Conservation (phyloP, 2,797 vertebrate genomes). For the Pantherophis alleghaniensis region DNA sequence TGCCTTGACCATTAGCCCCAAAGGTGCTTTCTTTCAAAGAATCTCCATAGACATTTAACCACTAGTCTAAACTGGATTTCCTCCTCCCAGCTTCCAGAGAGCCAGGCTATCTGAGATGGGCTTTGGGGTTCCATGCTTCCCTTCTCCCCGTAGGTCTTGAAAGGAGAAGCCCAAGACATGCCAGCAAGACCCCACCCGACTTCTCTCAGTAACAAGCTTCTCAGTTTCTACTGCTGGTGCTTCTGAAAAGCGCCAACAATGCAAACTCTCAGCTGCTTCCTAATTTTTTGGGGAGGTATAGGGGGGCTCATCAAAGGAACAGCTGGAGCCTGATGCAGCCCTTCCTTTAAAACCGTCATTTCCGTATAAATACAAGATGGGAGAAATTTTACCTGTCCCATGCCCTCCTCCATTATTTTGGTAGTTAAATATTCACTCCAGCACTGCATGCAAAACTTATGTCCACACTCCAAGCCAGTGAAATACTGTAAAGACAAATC, state of each 20-base stretch:
- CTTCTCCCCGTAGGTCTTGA: neutral
- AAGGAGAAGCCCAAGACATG: neutral
- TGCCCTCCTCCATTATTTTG: constrained; percentile 99
- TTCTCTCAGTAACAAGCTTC: neutral
- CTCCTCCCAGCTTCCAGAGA: neutral
- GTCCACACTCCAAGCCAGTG: constrained; percentile 98
- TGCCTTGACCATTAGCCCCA: neutral
- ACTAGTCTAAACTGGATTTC: neutral
- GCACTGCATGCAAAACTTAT: constrained; percentile 99
- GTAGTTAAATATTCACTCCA: constrained; percentile 99
- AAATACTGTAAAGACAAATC: constrained; percentile 83
- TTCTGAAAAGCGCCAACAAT: neutral
- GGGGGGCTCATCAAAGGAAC: neutral
- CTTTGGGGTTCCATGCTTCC: neutral
- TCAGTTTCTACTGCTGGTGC: no score
- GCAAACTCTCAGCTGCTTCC: neutral
- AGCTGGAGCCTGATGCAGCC: neutral
- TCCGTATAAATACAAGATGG: neutral
- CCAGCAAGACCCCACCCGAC: neutral
- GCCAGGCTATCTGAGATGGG: neutral
- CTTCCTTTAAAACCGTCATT: neutral
- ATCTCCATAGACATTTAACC: neutral
- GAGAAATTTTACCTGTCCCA: constrained; percentile 91
- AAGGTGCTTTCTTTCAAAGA: neutral
- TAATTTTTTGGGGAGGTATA: no score